Percentiles rank a stretch among this genome's conserved stretches.
Conservation (phyloP, 2,113 vertebrate genomes). For the Irena cyanogastra region DNA sequence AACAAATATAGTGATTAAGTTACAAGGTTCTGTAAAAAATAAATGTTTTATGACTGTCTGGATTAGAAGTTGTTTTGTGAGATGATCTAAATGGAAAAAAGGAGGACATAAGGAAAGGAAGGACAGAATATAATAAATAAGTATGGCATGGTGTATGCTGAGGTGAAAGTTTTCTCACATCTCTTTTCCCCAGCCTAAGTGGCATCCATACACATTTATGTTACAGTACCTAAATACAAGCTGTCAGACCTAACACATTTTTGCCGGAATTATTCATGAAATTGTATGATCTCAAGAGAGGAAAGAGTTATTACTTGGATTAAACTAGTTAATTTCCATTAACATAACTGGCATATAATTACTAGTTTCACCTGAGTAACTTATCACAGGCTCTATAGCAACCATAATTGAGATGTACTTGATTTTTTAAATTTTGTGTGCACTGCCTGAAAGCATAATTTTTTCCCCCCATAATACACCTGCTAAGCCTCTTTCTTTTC, state of each 20-base stretch:
- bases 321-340: slow-evolving; percentile 54
- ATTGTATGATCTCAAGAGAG: neutral
- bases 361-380: slow-evolving; percentile 23
- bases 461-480: neutral
- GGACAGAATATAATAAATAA: neutral
- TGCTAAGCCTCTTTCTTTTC: neutral
- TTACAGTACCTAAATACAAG: slow-evolving; percentile 29
- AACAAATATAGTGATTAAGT: neutral
- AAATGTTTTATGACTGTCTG: neutral
- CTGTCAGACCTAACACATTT: slow-evolving; percentile 2
- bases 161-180: slow-evolving; percentile 27
- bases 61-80: neutral
- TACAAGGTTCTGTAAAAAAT: neutral
- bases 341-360: slow-evolving; percentile 50
- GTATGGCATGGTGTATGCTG: neutral
- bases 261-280: slow-evolving; percentile 33
- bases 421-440: neutral
- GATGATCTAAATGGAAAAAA: neutral
- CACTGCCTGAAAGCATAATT: slow-evolving; percentile 2
- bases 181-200: neutral
- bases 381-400: neutral
- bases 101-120: neutral
- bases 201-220: neutral
- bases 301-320: slow-evolving; percentile 8
- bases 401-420: neutral